Base-by-base conservation (phyloP, 1,140 invertebrate genomes). In the Trigoniulus corallinus region DNA sequence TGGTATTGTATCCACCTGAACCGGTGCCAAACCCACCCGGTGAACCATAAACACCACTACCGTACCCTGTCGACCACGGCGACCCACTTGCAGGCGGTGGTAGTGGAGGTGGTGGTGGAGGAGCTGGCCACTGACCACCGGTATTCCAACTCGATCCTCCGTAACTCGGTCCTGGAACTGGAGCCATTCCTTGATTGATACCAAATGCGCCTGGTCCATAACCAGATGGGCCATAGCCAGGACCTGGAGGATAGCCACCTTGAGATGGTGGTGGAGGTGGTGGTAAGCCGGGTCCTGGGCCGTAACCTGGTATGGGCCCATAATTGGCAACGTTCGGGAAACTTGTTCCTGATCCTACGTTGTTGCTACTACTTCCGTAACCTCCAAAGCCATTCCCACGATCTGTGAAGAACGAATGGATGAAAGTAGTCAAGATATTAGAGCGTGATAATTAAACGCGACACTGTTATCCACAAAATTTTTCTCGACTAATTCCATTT, bases 321-420 rank as follows among this genome's bases (percentile, higher is more conserved):
- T 44, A 34, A 34, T 34, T 34, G 15, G 29, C 29, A 7, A 34
- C 7, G n/a, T n/a, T n/a, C n/a, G n/a, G n/a, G n/a, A n/a, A n/a
- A n/a, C n/a, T n/a, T 7, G 29, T 34, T 7, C 29, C 29, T 7
- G 29, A 34, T 49, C 7, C 13, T 4, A 49, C 48, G 44, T 49
- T 49, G 21, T 25, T 48, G 21, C 3, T 49, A 20, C 27, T 23
- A 44, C 48, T 49, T 49, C 27, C 21, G 4, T 12, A 23, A 15
- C 25, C 25, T 7, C 46, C 46, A 22, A 47, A 42, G 7, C 42
- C 42, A 44, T 44, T 44, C 12, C 42, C 42, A 21, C 42, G 42
- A 44, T 44, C 42, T 44, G 18, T 34, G 7, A 7, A 34, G 15
- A 34, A 34, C 29, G 15, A n/a, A n/a, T n/a, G n/a, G n/a, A n/a